Base-by-base conservation (phyloP, 1,140 invertebrate genomes). In the Procambarus virginalis region DNA sequence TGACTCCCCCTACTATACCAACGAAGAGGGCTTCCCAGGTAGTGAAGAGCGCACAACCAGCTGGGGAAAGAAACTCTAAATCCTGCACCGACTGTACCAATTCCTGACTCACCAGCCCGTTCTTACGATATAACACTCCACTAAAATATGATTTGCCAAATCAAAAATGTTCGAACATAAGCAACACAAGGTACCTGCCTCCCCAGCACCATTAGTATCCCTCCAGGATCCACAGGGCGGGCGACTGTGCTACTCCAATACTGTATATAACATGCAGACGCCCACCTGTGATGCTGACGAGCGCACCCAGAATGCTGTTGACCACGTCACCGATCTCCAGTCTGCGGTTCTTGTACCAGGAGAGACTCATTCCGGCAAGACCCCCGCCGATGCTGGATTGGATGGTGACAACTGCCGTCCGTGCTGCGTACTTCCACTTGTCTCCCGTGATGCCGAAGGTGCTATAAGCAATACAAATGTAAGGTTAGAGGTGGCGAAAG, bases 321-420 rank as follows among this genome's bases (percentile, higher is more conserved):
- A 99, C 97, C 1, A 98, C 95, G 93, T 97, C 96, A 91, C 97
- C 95, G 6, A 98, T 96, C 91, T 98, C 96, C 92, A 97, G 95
- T 82, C 95, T 96, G 45, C 96, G 96, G 92, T 96, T 96, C 92
- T 96, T 95, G 92, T 95, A 95, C 89, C 97, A 94, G 48, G 95
- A 94, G 95, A 97, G 95, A 93, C 96, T 81, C 8, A 97, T 94
- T 49, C 97, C 97, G 49, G 96, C 95, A 68, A 96, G 94, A 14
- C 98, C 98, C 3, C 98, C 98, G 1, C 97, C 97, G 93, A 98
- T 97, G 2, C 97, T 98, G 0, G 96, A 96, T 94, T 98, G 96
- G 95, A 98, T 96, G 0, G 98, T 98, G 93, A 97, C 97, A 0
- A 98, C 97, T 1, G 97, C 97, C 0, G 97, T 97, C 91, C 97